Base-by-base conservation (phyloP, 1,140 invertebrate genomes). In the Ganaspis sp. region DNA sequence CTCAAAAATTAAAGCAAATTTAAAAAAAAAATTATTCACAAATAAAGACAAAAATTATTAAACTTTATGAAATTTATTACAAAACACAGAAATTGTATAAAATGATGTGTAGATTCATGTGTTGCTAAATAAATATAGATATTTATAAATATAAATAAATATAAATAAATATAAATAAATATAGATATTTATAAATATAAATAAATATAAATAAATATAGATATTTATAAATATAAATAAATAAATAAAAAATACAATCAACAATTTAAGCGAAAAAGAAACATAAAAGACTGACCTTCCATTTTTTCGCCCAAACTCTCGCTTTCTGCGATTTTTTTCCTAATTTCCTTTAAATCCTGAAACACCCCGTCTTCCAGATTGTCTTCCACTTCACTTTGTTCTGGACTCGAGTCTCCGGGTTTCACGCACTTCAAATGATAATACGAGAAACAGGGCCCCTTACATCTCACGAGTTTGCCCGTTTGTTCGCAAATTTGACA, bases 401-500 rank as follows among this genome's bases (percentile, higher is more conserved):
- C 89, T n/a, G 89, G 86, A 75, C 84, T 88, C 9, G 84, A 87
- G 73, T 91, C 90, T 0, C 87, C 87, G 17, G 89, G 89, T 79
- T 87, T 89, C 0, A 90, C 90, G 53, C 90, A 91, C 5, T 84
- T 77, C 11, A 90, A 73, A 80, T 91, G 90, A 70, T 90, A 91
- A 70, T 90, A 89, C 0, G 90, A 91, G 72, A 86, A 89, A 77
- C 90, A 91, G 26, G 90, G 90, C 70, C 94, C 93, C 85, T 93
- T 93, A 82, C 95, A 95, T 83, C 94, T 93, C 0, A 94, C 89
- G 12, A 95, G 86, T 70, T 93, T 92, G 0, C 92, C 92, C 5
- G 92, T 87, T 83, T 91, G 92, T 77, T 94, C 93, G 79, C 94
- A 95, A 73, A 95, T 93, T 74, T 95, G 93, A 84, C 94, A 95